These are phyloP conservation scores for Syritta pipiens DNA, from an alignment of 2,888 invertebrate species.

Conservation along the genomic window DNA sequence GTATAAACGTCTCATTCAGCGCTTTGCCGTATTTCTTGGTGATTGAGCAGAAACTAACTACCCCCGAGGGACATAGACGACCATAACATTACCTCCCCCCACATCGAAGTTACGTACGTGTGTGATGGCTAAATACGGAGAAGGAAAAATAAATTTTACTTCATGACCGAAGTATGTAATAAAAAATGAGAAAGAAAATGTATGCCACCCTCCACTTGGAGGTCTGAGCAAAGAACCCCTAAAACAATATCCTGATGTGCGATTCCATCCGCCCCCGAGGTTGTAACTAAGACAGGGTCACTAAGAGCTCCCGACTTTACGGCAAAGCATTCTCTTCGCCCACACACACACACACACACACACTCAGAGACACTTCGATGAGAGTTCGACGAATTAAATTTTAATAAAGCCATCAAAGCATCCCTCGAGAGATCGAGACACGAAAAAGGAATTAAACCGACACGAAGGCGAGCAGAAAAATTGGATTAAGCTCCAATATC, in stretches of 20 bases:
- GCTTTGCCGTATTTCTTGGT: constrained; percentile 30
- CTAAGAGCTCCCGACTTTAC: not conserved
- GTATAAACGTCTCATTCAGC: constrained; percentile 7
- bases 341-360: too few species aligned
- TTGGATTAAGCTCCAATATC: constrained; percentile 33
- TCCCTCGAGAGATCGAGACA: constrained; percentile 34
- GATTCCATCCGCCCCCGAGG: constrained; percentile 21
- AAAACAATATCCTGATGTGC: constrained; percentile 17
- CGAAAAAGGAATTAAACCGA: constrained; percentile 38
- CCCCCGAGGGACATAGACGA: constrained; percentile 26
- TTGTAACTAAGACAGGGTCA: not conserved
- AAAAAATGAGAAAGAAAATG: constrained; percentile 18
- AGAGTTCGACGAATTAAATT: constrained; percentile 54
- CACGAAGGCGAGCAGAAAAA: not conserved
- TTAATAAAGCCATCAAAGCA: constrained; percentile 43
- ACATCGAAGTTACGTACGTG: not conserved
- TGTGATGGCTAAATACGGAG: not conserved
- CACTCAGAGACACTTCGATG: not conserved
- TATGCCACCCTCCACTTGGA: constrained; percentile 5
- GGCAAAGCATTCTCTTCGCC: constrained; percentile 8
- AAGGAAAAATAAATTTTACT: not conserved
- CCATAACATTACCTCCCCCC: constrained; percentile 11
- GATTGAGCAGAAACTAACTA: constrained; percentile 62
- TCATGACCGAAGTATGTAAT: constrained; percentile 7
- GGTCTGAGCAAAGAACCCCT: not conserved